Evolutionary conservation across 2,888 invertebrate genomes (phyloP).

Genomic region (Phrixothrix hirtus): DNA sequence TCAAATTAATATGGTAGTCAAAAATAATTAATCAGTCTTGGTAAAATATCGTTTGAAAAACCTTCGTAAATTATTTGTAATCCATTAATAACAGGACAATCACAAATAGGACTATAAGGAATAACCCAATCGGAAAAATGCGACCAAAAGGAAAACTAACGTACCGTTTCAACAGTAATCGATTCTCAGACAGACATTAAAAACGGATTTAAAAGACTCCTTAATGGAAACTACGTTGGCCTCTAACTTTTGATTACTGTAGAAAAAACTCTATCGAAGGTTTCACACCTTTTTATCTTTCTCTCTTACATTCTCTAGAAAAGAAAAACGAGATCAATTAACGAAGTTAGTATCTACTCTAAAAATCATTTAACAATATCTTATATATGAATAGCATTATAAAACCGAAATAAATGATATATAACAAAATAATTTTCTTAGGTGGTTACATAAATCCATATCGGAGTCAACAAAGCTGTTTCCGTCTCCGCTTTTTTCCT

Average conservation of each 20-base stretch:
- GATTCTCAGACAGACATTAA: constrained; percentile 31
- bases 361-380: not conserved
- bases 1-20: too few relatives aligned
- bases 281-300: constrained; percentile 22
- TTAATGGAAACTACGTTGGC: constrained; percentile 26
- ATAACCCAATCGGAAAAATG: not conserved
- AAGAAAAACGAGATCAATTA: constrained; percentile 9
- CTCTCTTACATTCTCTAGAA: constrained; percentile 11
- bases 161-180: constrained; percentile 25
- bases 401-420: too few relatives aligned
- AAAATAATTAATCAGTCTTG: too few relatives aligned
- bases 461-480: constrained; percentile 4
- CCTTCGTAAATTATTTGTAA: too few relatives aligned
- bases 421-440: not conserved
- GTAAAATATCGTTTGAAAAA: too few relatives aligned
- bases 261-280: constrained; percentile 25
- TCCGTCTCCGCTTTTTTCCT: constrained; percentile 8
- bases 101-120: not conserved
- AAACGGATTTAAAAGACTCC: constrained; percentile 30
- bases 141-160: constrained; percentile 14
- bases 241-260: constrained; percentile 26
- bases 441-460: constrained; percentile 1
- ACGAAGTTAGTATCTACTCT: not conserved
- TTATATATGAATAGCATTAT: not conserved
- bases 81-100: not conserved